Evolutionary conservation across 64 coral and sea anemone species (phyloP).

Genomic region (Exaiptasia diaphana): DNA sequence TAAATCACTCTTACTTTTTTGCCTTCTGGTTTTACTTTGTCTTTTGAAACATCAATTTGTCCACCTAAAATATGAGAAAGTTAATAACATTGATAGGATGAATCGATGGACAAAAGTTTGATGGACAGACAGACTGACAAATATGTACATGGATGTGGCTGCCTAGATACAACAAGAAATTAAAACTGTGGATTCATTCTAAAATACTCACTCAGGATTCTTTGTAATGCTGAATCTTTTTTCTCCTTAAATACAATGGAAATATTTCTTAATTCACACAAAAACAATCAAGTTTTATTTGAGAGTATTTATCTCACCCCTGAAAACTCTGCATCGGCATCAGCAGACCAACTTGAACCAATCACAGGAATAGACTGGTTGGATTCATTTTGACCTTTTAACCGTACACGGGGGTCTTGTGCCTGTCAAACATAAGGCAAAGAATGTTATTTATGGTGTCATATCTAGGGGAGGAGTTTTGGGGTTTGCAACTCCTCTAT

Average conservation of each 20-base stretch:
- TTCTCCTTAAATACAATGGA: not conserved
- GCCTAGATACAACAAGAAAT: not conserved
- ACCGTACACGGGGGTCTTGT: slow-evolving; percentile 56
- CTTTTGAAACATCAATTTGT: slow-evolving; percentile 66
- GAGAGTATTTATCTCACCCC: not conserved
- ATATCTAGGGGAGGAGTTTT: not conserved
- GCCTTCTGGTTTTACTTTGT: slow-evolving; percentile 41
- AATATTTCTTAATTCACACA: not conserved
- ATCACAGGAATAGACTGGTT: slow-evolving; percentile 85
- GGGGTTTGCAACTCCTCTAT: too few relatives aligned
- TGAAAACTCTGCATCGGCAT: not conserved
- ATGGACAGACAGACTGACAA: too few relatives aligned
- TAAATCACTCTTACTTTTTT: slow-evolving; percentile 57
- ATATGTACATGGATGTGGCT: too few relatives aligned
- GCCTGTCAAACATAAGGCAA: slow-evolving; percentile 26
- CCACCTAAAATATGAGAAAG: slow-evolving; percentile 56
- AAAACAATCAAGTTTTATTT: not conserved
- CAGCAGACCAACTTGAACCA: slow-evolving; percentile 41
- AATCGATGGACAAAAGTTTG: too few relatives aligned
- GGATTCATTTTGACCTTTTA: slow-evolving; percentile 60
- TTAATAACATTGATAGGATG: not conserved
- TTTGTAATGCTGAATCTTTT: slow-evolving; percentile 59
- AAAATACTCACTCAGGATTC: slow-evolving; percentile 42
- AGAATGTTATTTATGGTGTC: not conserved
- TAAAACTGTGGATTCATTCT: too few relatives aligned